These are phyloP conservation scores for Anguilla pacifica DNA, from an alignment of 2,797 vertebrate genomes.

Conservation along the genomic window DNA sequence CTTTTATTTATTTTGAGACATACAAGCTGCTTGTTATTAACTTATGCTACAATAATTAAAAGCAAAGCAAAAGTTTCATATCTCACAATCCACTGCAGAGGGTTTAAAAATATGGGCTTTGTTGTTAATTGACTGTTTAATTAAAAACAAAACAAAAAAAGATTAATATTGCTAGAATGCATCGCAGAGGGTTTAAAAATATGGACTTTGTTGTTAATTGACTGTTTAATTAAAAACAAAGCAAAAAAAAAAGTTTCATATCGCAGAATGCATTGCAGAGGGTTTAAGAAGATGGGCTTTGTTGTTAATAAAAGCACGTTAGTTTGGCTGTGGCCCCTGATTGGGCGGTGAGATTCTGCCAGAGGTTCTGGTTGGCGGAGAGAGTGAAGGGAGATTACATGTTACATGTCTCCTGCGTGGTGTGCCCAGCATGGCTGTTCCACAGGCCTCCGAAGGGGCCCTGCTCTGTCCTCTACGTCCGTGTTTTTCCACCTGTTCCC, in stretches of 20 bases:
- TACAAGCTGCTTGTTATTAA: neutral
- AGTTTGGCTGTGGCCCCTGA: neutral
- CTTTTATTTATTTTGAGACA: neutral
- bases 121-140: too few species aligned
- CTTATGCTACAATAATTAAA: neutral
- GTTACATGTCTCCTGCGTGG: too few species aligned
- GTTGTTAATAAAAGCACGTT: neutral
- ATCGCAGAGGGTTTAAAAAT: too few species aligned
- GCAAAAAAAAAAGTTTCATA: neutral
- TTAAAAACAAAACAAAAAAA: neutral
- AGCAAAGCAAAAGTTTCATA: neutral
- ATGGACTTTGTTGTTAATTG: too few species aligned
- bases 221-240: neutral
- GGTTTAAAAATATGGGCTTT: too few species aligned
- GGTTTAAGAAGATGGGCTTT: too few species aligned
- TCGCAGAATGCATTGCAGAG: too few species aligned
- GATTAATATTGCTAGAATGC: neutral
- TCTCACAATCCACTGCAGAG: neutral
- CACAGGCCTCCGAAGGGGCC: neutral
- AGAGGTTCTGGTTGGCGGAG: neutral
- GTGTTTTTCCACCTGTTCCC: neutral
- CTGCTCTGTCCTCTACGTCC: neutral
- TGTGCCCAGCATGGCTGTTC: neutral
- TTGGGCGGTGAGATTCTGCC: neutral
- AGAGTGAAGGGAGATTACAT: too few species aligned